These are phyloP conservation scores for Ashinkailepas kermadecensis DNA, from an alignment of 2,888 invertebrate genomes.

Conservation along the genomic window DNA sequence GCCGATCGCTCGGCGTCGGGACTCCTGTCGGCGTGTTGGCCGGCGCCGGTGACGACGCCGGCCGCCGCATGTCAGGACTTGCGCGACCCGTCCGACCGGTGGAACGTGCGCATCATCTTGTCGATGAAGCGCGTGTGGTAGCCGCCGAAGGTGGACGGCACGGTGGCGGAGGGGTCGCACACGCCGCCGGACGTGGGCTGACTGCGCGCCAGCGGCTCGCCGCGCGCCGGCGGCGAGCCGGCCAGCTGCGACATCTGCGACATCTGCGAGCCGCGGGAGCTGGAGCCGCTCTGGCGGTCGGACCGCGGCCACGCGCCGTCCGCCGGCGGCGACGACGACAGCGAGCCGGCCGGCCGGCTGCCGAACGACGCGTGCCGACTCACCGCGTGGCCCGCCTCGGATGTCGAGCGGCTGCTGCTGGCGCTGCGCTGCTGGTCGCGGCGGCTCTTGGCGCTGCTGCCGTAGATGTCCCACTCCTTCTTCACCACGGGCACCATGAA, in stretches of 20 bases:
- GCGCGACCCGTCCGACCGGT: slow-evolving; percentile 42
- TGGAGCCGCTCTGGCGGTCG: neutral
- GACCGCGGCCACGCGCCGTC: neutral
- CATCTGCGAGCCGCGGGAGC: neutral
- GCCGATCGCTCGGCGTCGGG: neutral
- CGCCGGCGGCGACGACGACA: neutral
- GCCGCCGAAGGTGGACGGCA: slow-evolving; percentile 57
- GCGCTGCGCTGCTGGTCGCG: neutral
- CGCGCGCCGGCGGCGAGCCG: neutral
- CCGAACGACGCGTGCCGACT: neutral
- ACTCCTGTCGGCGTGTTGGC: neutral
- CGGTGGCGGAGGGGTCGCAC: slow-evolving; percentile 40
- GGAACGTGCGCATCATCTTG: slow-evolving; percentile 64
- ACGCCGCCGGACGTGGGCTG: slow-evolving; percentile 26
- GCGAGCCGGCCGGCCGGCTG: slow-evolving; percentile 9
- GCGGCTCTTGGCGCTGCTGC: slow-evolving; percentile 7
- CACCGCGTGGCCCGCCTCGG: neutral
- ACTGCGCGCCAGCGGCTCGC: slow-evolving; percentile 16
- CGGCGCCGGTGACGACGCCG: neutral
- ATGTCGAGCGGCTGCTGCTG: neutral
- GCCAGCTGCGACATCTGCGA: slow-evolving; percentile 6
- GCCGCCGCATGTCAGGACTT: neutral
- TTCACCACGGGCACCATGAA: slow-evolving; percentile 23
- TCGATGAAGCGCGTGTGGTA: slow-evolving; percentile 72
- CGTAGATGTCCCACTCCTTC: slow-evolving; percentile 23